Conservation (phyloP, 2,113 vertebrate genomes). For the Rynchops niger region DNA sequence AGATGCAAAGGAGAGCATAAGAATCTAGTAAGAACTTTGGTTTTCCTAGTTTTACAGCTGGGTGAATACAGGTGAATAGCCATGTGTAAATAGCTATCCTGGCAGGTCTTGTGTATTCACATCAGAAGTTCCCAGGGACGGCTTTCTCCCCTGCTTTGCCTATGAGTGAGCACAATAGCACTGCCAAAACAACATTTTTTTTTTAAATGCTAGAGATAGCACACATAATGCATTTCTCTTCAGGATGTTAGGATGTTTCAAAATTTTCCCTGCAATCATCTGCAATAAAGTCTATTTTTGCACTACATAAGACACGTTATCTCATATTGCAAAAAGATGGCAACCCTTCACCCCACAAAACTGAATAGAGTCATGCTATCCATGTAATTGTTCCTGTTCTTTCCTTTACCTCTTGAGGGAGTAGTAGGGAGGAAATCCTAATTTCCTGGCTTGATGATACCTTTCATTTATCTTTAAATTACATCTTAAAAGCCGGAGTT, state of each 20-base stretch:
- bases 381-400: background rate
- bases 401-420: background rate
- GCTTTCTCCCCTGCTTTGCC: background rate
- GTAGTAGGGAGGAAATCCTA: background rate
- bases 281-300: background rate
- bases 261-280: conserved; percentile 4
- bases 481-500: conserved; percentile 41
- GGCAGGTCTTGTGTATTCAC: background rate
- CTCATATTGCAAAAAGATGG: background rate
- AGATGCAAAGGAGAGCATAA: background rate
- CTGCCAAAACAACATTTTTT: background rate
- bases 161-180: background rate
- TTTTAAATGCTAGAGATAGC: background rate
- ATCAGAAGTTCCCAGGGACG: background rate
- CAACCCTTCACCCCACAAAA: background rate
- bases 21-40: background rate
- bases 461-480: conserved; percentile 57
- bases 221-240: background rate
- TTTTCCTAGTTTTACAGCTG: background rate
- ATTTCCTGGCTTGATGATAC: conserved; percentile 41
- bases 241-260: background rate
- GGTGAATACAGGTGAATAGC: background rate
- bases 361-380: background rate
- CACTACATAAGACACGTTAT: background rate
- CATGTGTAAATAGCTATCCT: background rate